Evolutionary conservation across 1,140 invertebrate genomes (phyloP).

Genomic region (Augochlora pura): DNA sequence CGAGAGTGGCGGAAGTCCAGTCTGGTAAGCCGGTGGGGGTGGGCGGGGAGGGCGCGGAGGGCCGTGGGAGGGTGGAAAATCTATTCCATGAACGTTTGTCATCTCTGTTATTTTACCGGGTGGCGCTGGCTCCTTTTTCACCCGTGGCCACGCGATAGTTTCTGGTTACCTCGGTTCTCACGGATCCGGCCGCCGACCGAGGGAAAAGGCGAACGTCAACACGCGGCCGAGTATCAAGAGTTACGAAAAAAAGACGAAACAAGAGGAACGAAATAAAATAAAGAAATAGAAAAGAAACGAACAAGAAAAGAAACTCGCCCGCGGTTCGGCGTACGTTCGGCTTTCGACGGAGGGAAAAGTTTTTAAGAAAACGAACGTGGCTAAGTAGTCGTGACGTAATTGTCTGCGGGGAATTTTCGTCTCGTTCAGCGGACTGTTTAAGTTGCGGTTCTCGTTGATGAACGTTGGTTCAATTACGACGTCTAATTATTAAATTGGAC

Average conservation of each 20-base stretch:
- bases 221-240: slow-evolving; percentile 20
- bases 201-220: slow-evolving; percentile 1
- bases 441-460: slow-evolving; percentile 32
- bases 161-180: slow-evolving; percentile 51
- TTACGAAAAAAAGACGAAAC: slow-evolving; percentile 45
- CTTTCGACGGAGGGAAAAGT: slow-evolving; percentile 32
- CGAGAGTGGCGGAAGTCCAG: slow-evolving; percentile 66
- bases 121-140: slow-evolving; percentile 64
- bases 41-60: background rate
- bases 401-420: slow-evolving; percentile 41
- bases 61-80: slow-evolving; percentile 62
- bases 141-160: slow-evolving; percentile 58
- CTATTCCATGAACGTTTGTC: slow-evolving; percentile 68
- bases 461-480: slow-evolving; percentile 50
- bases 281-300: slow-evolving; percentile 32
- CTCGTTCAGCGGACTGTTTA: slow-evolving; percentile 34
- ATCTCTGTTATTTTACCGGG: slow-evolving; percentile 68
- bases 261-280: slow-evolving; percentile 46
- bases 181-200: background rate
- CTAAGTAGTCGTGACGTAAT: slow-evolving; percentile 51
- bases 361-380: slow-evolving; percentile 43
- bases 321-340: slow-evolving; percentile 12
- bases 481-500: slow-evolving; percentile 49
- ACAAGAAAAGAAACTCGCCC: background rate
- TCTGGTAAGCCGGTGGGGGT: slow-evolving; percentile 55